Conservation (phyloP, 2,888 invertebrate genomes). For the Nomada fucata region DNA sequence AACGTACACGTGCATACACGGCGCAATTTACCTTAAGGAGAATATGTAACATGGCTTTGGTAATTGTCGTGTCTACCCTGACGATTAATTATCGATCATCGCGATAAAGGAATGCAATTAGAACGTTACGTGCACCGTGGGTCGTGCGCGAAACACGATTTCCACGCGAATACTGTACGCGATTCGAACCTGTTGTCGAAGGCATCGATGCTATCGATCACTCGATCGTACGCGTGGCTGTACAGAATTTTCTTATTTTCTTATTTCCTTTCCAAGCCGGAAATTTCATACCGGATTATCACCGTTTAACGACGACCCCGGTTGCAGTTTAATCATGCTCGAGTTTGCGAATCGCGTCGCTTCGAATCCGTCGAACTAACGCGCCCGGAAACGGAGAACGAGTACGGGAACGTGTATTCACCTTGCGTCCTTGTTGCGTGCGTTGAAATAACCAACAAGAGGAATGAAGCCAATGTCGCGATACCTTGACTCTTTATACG, state of each 20-base stretch:
- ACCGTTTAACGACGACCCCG: too few relatives aligned
- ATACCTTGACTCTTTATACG: slow-evolving; percentile 59
- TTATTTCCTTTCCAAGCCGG: not conserved
- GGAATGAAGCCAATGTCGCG: slow-evolving; percentile 55
- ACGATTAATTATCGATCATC: too few relatives aligned
- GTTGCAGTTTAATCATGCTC: too few relatives aligned
- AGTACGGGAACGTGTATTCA: slow-evolving; percentile 40
- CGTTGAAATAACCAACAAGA: slow-evolving; percentile 51
- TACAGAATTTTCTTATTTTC: not conserved
- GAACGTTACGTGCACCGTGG: not conserved
- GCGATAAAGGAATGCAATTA: not conserved
- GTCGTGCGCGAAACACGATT: not conserved
- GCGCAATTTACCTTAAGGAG: not conserved
- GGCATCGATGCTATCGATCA: not conserved
- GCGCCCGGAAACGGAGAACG: not conserved
- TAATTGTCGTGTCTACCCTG: not conserved
- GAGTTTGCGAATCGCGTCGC: too few relatives aligned
- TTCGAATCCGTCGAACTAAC: not conserved
- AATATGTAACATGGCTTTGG: not conserved
- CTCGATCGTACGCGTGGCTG: not conserved
- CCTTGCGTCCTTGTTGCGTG: slow-evolving; percentile 57
- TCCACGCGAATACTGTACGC: not conserved
- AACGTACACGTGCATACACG: not conserved
- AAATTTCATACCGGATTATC: not conserved
- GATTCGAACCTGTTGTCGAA: not conserved